A percentile compares a stretch with the other conserved stretches of the same genome.
Evolutionary conservation across 1,140 invertebrate genomes (phyloP).

Genomic region (Popillia japonica): DNA sequence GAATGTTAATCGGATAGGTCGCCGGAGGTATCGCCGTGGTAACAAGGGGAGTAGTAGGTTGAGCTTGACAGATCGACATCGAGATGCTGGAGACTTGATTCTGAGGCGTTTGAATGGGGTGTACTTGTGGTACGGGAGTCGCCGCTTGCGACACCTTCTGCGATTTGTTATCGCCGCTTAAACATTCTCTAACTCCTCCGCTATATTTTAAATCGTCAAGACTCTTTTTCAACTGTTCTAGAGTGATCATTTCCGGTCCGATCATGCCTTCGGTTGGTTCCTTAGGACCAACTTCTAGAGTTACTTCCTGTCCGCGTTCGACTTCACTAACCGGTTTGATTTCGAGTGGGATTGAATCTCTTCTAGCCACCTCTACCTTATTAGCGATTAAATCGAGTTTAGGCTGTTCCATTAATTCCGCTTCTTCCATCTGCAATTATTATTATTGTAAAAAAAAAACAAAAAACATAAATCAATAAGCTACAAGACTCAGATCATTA

Average conservation of each 20-base stretch:
- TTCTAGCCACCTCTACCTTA: conserved; percentile 2
- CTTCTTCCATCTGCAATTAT: neutral
- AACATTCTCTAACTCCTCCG: conserved; percentile 54
- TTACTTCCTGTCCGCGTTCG: conserved; percentile 31
- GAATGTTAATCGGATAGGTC: neutral
- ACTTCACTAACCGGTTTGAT: conserved; percentile 28
- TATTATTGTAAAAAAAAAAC: neutral
- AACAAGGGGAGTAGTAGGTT: conserved; percentile 15
- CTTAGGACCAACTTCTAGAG: conserved; percentile 37
- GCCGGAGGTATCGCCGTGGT: neutral
- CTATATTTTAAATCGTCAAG: conserved; percentile 65
- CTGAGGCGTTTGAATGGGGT: conserved; percentile 30
- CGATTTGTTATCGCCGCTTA: conserved; percentile 49
- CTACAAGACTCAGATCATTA: neutral
- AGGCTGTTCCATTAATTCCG: neutral
- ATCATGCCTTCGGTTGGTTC: conserved; percentile 43
- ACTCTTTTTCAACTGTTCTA: conserved; percentile 66
- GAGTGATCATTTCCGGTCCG: conserved; percentile 61
- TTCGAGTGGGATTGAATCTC: conserved; percentile 38
- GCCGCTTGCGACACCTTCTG: conserved; percentile 35
- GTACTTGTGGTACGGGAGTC: conserved; percentile 35
- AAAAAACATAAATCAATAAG: no score
- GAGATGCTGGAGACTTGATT: conserved; percentile 40
- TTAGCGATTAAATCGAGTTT: conserved; percentile 18
- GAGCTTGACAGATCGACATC: conserved; percentile 18